These are phyloP conservation scores for Pandion haliaetus DNA, from an alignment of 2,113 vertebrate species.

Conservation along the genomic window DNA sequence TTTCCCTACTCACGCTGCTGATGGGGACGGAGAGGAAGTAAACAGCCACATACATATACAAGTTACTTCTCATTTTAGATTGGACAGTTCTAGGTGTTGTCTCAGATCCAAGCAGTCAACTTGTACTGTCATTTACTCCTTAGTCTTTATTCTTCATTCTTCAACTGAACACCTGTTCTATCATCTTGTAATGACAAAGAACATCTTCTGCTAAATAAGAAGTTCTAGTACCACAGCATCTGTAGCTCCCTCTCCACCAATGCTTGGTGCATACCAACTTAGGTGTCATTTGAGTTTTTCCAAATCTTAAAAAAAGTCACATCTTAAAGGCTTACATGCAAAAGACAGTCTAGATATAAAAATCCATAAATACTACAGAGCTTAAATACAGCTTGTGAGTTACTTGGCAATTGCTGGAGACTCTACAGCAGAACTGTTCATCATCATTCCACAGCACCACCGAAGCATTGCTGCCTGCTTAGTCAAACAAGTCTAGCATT, in stretches of 20 bases:
- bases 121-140: not conserved
- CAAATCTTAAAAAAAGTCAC: not conserved
- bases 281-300: not conserved
- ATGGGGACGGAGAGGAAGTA: not conserved
- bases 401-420: not conserved
- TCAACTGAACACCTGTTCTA: not conserved
- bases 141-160: not conserved
- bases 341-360: not conserved
- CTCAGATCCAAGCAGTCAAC: not conserved
- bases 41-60: not conserved
- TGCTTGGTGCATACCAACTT: accelerated
- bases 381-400: not conserved
- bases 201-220: not conserved
- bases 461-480: not conserved
- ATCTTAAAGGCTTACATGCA: not conserved
- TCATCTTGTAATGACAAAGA: not conserved
- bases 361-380: not conserved
- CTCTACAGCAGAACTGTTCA: not conserved
- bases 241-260: not conserved
- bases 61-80: not conserved
- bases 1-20: not conserved
- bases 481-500: not conserved
- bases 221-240: not conserved
- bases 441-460: no score
- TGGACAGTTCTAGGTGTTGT: not conserved